Conservation (phyloP, 2,888 invertebrate genomes). For the Leistus spinibarbis region DNA sequence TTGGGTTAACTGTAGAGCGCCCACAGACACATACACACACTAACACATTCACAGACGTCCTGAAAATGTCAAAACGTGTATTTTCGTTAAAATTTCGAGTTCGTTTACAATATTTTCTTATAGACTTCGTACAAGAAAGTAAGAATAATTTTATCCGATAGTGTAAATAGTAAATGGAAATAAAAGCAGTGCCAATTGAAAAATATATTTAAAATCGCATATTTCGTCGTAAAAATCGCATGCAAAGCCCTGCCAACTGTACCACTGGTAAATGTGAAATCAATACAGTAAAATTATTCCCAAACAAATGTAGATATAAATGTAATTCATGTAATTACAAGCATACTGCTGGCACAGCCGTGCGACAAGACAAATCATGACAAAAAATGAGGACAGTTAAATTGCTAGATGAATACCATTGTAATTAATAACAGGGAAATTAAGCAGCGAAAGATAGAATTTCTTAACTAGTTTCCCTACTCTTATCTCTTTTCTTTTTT, state of each 20-base stretch:
- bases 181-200: neutral
- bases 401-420: neutral
- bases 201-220: neutral
- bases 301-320: conserved; percentile 48
- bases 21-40: too few relatives aligned
- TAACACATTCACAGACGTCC: too few relatives aligned
- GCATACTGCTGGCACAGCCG: neutral
- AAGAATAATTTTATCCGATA: neutral
- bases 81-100: too few relatives aligned
- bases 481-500: neutral
- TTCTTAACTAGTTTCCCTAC: neutral
- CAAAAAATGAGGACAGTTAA: neutral
- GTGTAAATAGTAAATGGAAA: neutral
- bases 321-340: conserved; percentile 45
- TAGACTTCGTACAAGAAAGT: neutral
- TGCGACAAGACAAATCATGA: neutral
- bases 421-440: neutral
- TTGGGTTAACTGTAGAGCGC: too few relatives aligned
- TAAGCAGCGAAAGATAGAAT: neutral
- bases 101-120: too few relatives aligned
- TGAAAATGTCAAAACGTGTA: too few relatives aligned
- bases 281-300: conserved; percentile 47
- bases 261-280: conserved; percentile 44
- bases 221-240: neutral
- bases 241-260: neutral